Evolutionary conservation across 2,888 invertebrate species (phyloP), one percentile per base, ranked within the genome.

Genomic region (Omphaloscelis lunosa): DNA sequence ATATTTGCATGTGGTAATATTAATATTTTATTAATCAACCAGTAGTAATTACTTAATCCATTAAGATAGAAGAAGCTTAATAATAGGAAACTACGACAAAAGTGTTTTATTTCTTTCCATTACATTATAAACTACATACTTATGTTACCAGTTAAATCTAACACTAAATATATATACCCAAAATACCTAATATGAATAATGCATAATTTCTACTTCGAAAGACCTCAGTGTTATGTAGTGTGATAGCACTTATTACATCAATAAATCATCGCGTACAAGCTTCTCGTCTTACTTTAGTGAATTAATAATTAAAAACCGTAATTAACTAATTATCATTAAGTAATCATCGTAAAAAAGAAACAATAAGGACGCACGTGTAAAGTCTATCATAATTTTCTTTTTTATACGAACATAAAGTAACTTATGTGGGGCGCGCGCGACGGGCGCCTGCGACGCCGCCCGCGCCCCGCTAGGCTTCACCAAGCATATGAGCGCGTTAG

Each of bases 301-400:
- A 95, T 96, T 96, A 97, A 95, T 96, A 94, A 95, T 97, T 97
- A 95, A 93, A 34, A 96, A 97, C 97, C 97, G 97, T 97, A 97
- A 97, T 97, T 97, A 97, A 97, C 97, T 97, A 97, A 97, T 97
- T 97, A 97, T 96, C 96, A 96, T 96, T 96, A 96, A 95, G 95
- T 95, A 93, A 93, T 94, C 89, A 92, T 94, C 91, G 90, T 92
- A 90, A 93, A 93, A 92, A 95, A 94, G 94, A 95, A 95, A 95
- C 93, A 95, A 95, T 95, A 95, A 96, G 96, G 96, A 96, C 95
- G 94, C 94, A 94, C 94, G 92, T 93, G 93, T 94, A 80, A 94
- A 94, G 94, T 95, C 96, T 97, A 97, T 97, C 96, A 96, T 97
- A 97, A 97, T 96, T 96, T 96, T 96, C 93, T 93, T 95, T 96